Base-by-base conservation (phyloP, 2,797 vertebrate species). In the Chelon auratus region DNA sequence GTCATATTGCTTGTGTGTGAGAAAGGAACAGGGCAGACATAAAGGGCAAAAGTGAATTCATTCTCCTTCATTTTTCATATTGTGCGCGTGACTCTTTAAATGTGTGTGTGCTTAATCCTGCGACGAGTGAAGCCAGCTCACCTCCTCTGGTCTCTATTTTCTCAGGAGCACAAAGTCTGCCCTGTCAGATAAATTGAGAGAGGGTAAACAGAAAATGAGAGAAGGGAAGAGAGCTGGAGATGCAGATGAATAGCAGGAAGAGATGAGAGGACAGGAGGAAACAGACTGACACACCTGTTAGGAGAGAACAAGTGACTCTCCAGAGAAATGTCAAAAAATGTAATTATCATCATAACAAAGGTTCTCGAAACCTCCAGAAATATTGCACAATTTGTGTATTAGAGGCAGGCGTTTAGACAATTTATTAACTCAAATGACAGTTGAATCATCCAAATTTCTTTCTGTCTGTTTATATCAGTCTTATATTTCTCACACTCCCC, bases 231-330 rank as follows among this genome's bases (percentile, higher is more conserved):
- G 58, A 56, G 57, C 17, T 75, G 42, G 79, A 74, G 53, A 71
- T 67, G 62, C 78, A 69, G 79, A 75, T 76, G 63, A 84, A 81
- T 74, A 68, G 81, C 73, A 87, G 84, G 80, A 87, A 85, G 70
- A 61, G 68, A 65, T 43, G 54, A 72, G 24, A 18, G 58, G 62
- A 70, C 65, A 59, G 64, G 80, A 81, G 81, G 76, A 84, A 82
- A 60, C 14, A 5, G 54, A 62, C 6, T 2, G 68, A 80, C 72
- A 59, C 80, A 81, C 79, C 70, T 77, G 75, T 58, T 57, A 39
- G 40, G 61, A 37, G 58, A 43, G 40, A 69, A 70, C 36, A 15
- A 67, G 36, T 69, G 54, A 61, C 1, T 9, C 2, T 52, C 18
- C 50, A 39, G 39, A 37, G 43, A 22, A 48, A 57, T 37, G n/a